A percentile compares a stretch with the other conserved stretches of the same genome.
Conservation (phyloP, 1,140 invertebrate genomes). For the Lethocerus indicus region DNA sequence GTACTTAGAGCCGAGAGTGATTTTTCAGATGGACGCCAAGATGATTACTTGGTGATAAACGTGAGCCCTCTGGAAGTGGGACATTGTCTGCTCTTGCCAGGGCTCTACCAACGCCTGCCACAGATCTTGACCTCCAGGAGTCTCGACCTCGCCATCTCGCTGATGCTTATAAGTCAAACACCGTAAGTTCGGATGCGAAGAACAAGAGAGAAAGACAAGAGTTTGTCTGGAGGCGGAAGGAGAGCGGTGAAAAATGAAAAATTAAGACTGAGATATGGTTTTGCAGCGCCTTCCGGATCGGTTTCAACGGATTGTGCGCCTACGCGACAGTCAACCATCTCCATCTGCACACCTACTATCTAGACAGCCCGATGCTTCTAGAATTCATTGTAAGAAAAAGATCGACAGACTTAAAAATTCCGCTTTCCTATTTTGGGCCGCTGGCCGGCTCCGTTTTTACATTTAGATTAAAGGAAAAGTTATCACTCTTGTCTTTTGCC, state of each 20-base stretch:
- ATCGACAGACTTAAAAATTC: no score
- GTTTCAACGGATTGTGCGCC: slow-evolving; percentile 61
- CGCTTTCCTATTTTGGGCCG: no score
- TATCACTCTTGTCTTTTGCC: no score
- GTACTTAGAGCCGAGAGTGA: slow-evolving; percentile 18
- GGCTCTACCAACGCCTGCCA: slow-evolving; percentile 33
- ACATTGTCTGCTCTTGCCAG: slow-evolving; percentile 45
- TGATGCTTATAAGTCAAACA: slow-evolving; percentile 30
- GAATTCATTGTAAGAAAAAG: slow-evolving; percentile 47
- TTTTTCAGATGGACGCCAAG: slow-evolving; percentile 23
- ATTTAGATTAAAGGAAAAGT: no score
- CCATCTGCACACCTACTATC: slow-evolving; percentile 57
- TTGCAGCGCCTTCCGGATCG: slow-evolving; percentile 38
- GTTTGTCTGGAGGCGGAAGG: not conserved
- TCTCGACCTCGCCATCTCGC: slow-evolving; percentile 27
- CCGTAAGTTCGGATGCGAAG: slow-evolving; percentile 31
- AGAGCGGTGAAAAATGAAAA: not conserved
- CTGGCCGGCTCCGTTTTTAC: no score
- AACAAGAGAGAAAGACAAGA: slow-evolving; percentile 6
- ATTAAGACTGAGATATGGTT: slow-evolving; percentile 11
- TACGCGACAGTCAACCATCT: slow-evolving; percentile 67
- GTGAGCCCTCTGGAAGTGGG: slow-evolving; percentile 48
- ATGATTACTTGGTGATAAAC: slow-evolving; percentile 31
- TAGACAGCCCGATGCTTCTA: slow-evolving; percentile 38
- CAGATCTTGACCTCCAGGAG: slow-evolving; percentile 35